Percentiles rank a stretch among this genome's conserved stretches.
phyloP scores from a whole-genome alignment of 2,888 invertebrate species.

The Perithous albicinctus region DNA sequence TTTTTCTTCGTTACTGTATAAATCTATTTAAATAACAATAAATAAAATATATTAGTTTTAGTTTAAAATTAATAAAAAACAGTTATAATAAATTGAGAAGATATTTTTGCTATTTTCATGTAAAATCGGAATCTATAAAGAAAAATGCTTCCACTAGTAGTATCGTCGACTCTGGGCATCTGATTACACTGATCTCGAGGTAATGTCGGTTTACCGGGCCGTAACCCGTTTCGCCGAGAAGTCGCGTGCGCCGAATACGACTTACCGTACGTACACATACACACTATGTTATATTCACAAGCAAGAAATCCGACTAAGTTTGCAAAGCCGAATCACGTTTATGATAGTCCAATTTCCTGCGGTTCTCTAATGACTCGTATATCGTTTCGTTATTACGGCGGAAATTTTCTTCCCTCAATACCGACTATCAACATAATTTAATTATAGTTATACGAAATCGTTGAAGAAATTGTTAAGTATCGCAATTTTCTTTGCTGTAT shows the following conservation, averaged over 20 bases:
- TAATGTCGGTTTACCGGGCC: constrained; percentile 33
- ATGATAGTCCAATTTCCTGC: constrained; percentile 49
- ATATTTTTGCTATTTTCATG: too few species aligned
- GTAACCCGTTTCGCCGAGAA: constrained; percentile 39
- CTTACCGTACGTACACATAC: constrained; percentile 19
- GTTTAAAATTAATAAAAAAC: too few species aligned
- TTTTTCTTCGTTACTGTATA: too few species aligned
- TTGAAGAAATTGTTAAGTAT: neutral
- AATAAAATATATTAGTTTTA: too few species aligned
- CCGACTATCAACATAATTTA: constrained; percentile 15
- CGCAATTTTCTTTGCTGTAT: neutral
- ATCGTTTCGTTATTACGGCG: constrained; percentile 8
- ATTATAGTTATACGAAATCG: too few species aligned
- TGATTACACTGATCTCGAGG: constrained; percentile 57
- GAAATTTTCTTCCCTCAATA: neutral
- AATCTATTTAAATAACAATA: too few species aligned
- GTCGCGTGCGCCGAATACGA: constrained; percentile 59
- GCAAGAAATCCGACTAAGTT: constrained; percentile 28
- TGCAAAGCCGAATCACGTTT: constrained; percentile 37
- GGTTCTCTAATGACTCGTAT: constrained; percentile 29
- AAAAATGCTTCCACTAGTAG: constrained; percentile 26
- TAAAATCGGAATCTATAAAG: too few species aligned
- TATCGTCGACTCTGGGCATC: constrained; percentile 58
- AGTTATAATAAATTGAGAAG: too few species aligned
- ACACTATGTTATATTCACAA: constrained; percentile 26